Base-by-base conservation (phyloP, 2,797 vertebrate genomes). In the Dromococcyx pavoninus region DNA sequence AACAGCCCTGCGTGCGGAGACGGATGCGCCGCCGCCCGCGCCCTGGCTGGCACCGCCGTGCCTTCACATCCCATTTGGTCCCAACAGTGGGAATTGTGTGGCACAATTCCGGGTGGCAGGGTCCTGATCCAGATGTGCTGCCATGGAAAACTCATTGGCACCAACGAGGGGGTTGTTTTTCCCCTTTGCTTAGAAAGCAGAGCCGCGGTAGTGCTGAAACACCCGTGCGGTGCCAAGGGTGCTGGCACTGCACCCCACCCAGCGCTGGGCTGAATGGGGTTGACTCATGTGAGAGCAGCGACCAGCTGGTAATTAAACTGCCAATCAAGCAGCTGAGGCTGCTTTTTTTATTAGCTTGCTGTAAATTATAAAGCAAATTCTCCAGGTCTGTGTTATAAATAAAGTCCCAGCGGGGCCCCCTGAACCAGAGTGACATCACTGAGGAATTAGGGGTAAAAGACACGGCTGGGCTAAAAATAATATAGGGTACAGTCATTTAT, bases 11-110 rank as follows among this genome's bases (percentile, higher is more conserved):
- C 3, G 9, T 5, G 32, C 9, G 2, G 13, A 35, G 46, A 13
- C 2, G 11, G 69, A 32, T 32, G 35, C 43, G 1, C 39, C 23
- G n/a, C 30, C 27, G 11, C 76, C 44, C 17, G 28, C 13, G 23
- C 65, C 19, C 84, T 14, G 22, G 32, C n/a, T 41, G 50, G 60
- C 80, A 46, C 39, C 23, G 6, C 6, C 22, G 44, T 10, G 43
- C 51, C 39, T 32, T 17, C 6, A 2, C 25, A 3, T 37, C 85
- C 58, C 27, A 0, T 16, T 24, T 13, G 43, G 10, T 39, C 28
- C 43, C 9, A 0, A 5, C 0, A 6, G n/a, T 19, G 35, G 22
- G 10, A 17, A 44, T 18, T 10, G 18, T 2, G 78, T 43, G 37
- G 13, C 37, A 32, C 33, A 58, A 60, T 35, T 4, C 3, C 18